These are phyloP conservation scores for Caenorhabditis wallacei DNA, from an alignment of 2,888 invertebrate species.

Conservation along the genomic window DNA sequence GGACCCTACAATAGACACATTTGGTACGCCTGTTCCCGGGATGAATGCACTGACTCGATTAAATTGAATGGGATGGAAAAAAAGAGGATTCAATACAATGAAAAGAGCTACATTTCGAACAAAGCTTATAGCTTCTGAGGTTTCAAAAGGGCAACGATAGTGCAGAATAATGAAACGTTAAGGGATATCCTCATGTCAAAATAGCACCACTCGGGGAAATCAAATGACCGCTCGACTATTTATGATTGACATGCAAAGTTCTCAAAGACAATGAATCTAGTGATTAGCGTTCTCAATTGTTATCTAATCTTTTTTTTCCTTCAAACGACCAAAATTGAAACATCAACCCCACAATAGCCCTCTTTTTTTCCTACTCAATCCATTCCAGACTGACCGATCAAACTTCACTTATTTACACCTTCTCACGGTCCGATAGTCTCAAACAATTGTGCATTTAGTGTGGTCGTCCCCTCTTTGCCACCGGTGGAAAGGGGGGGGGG, in stretches of 20 bases:
- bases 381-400: slow-evolving; percentile 41
- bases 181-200: too few relatives aligned
- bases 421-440: slow-evolving; percentile 38
- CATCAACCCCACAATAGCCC: neutral
- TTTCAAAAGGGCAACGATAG: too few relatives aligned
- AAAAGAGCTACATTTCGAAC: neutral
- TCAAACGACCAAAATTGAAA: slow-evolving; percentile 17
- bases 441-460: slow-evolving; percentile 50
- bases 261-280: too few relatives aligned
- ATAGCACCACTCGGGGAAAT: too few relatives aligned
- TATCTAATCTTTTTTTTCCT: neutral
- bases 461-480: neutral
- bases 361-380: neutral
- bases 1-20: slow-evolving; percentile 56
- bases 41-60: slow-evolving; percentile 31
- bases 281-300: too few relatives aligned
- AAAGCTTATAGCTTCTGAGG: neutral
- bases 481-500: too few relatives aligned
- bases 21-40: slow-evolving; percentile 39
- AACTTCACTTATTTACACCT: slow-evolving; percentile 38
- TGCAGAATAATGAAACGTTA: too few relatives aligned
- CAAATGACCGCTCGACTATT: too few relatives aligned
- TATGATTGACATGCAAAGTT: too few relatives aligned
- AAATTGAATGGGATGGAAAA: slow-evolving; percentile 41
- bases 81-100: slow-evolving; percentile 6